A percentile compares a stretch with the other conserved stretches of the same genome.
Evolutionary conservation across 1,140 invertebrate species (phyloP).

Genomic region (Schlechtendalia chinensis): DNA sequence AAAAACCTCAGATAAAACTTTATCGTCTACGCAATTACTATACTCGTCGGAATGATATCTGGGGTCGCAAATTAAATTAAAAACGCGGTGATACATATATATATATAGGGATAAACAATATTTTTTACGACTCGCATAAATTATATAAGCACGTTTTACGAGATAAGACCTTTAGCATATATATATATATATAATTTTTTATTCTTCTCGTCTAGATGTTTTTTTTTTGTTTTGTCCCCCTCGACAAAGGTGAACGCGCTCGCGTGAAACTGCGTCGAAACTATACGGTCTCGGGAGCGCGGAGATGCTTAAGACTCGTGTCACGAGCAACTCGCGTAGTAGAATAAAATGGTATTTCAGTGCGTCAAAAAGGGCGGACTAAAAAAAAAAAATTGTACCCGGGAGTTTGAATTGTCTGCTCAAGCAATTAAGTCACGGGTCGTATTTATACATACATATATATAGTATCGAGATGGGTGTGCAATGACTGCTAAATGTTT

Average conservation of each 20-base stretch:
- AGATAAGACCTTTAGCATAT: conserved; percentile 26
- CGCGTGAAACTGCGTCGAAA: conserved; percentile 17
- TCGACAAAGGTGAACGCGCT: conserved; percentile 23
- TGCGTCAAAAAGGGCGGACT: background rate
- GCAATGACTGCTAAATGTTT: conserved; percentile 30
- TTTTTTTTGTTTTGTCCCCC: background rate
- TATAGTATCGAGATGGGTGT: background rate
- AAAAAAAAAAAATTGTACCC: conserved; percentile 31
- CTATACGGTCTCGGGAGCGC: too few species aligned
- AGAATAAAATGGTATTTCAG: conserved; percentile 14
- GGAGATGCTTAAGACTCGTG: conserved; percentile 30
- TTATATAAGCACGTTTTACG: conserved; percentile 43
- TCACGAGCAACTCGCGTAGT: conserved; percentile 21
- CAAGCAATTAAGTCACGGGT: conserved; percentile 36
- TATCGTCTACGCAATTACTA: conserved; percentile 25
- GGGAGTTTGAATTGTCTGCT: conserved; percentile 22
- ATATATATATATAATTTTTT: background rate
- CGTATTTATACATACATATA: background rate
- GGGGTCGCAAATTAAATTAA: conserved; percentile 45
- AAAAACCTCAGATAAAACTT: conserved; percentile 45
- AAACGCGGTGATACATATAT: background rate
- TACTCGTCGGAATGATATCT: conserved; percentile 29
- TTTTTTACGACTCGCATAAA: conserved; percentile 47
- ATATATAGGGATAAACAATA: conserved; percentile 12
- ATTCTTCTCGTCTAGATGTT: background rate